A percentile compares a stretch with the other conserved stretches of the same genome.
Conservation (phyloP, 2,113 vertebrate species). For the Siniperca chuatsi region DNA sequence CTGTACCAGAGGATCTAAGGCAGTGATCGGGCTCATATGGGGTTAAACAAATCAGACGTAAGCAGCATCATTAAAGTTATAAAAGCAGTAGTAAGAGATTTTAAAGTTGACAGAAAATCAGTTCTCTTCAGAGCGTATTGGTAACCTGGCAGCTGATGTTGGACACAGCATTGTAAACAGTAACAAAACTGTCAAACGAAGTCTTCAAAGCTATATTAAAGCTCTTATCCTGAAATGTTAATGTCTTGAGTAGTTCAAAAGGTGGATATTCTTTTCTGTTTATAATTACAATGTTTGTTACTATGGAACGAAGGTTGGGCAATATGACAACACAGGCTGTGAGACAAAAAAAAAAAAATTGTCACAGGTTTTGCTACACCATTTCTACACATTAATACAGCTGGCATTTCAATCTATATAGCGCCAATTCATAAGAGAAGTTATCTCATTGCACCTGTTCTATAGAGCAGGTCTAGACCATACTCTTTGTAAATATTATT, state of each 20-base stretch:
- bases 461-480: no score
- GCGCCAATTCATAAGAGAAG: no score
- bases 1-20: no score
- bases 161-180: neutral
- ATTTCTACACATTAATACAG: neutral
- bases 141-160: neutral
- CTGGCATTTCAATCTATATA: neutral
- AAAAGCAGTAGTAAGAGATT: neutral
- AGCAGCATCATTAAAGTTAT: neutral
- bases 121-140: neutral
- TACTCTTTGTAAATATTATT: no score
- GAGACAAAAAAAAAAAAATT: neutral
- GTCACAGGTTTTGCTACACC: neutral
- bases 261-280: neutral
- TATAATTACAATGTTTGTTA: neutral
- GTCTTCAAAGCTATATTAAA: neutral
- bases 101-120: neutral
- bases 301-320: no score
- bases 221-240: neutral
- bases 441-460: no score
- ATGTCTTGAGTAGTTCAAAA: neutral
- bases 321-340: no score
- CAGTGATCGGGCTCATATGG: neutral
- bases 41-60: neutral
- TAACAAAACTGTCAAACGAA: neutral